Base-by-base conservation (phyloP, 2,888 invertebrate species). In the Drosophila lacicola region DNA sequence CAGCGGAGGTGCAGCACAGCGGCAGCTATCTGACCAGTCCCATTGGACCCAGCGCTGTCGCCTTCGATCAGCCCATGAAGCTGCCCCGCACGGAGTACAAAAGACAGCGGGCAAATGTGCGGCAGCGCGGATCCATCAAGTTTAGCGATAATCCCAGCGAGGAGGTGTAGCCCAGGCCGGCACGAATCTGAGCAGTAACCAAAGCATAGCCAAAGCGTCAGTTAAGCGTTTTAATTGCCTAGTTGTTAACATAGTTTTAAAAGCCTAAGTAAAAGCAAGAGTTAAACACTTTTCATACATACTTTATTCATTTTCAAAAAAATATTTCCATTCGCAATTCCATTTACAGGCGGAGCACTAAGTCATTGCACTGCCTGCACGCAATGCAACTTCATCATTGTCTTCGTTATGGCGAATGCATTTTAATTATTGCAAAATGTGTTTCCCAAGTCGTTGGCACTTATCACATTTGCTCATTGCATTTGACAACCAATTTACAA, bases 91-190 rank as follows among this genome's bases (percentile, higher is more conserved):
- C 17, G 37, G 69, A 84, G 42, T 70, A 73, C 64, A 80, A 88
- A 46, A 53, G 75, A 17, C 85, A 76, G 19, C 74, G 75, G 10
- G 64, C 71, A n/a, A 82, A 78, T 54, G 42, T 71, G 21, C 78
- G 87, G n/a, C 82, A 90, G 36, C 87, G 91, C 3, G 91, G 91
- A 33, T 70, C 78, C 14, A 69, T 91, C 4, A 91, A 88, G 72
- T 91, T 89, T 56, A 87, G 82, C 14, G 91, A 92, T 61, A 91
- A 87, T 58, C 73, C 82, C 46, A 73, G 65, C 29, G 89, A 89
- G 25, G 85, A 86, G 39, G 53, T 67, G 39, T 85, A 83, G 70
- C 58, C 21, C 37, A 19, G 29, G 36, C 47, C 39, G 46, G 17
- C 39, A 55, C 42, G 25, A 13, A 42, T 25, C 46, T 6, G 39